A percentile compares a stretch with the other conserved stretches of the same genome.
These are phyloP conservation scores for Alviniconcha strummeri DNA, from an alignment of 2,888 invertebrate genomes.

Conservation along the genomic window DNA sequence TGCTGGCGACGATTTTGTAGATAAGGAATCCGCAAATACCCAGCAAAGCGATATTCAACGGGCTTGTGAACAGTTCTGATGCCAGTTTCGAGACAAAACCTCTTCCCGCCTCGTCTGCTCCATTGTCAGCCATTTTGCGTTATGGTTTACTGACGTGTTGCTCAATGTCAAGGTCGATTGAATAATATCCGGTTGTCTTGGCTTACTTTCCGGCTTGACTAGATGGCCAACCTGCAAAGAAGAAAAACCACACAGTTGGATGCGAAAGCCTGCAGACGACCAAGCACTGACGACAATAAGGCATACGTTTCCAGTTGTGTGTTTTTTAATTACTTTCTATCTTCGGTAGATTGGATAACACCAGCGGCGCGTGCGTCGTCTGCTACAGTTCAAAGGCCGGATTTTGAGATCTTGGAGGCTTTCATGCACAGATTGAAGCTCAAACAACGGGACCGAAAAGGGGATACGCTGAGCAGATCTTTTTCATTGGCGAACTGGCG, in stretches of 20 bases:
- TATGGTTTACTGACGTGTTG: slow-evolving; percentile 31
- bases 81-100: slow-evolving; percentile 51
- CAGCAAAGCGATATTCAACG: slow-evolving; percentile 83
- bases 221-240: not conserved
- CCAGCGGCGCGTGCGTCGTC: not conserved
- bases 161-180: slow-evolving; percentile 28
- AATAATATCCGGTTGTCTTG: not conserved
- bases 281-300: no score
- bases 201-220: not conserved
- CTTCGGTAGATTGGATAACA: not conserved
- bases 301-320: no score
- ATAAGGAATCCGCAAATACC: slow-evolving; percentile 82
- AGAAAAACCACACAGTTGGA: not conserved
- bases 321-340: no score
- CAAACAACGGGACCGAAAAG: no score
- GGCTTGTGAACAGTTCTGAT: slow-evolving; percentile 81
- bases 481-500: no score
- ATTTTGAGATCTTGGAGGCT: no score
- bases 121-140: slow-evolving; percentile 41
- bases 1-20: slow-evolving; percentile 82
- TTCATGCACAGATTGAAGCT: no score
- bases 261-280: no score
- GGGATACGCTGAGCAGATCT: no score
- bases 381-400: no score
- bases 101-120: slow-evolving; percentile 39